Evolutionary conservation across 1,140 invertebrate species (phyloP), one percentile per base, ranked within the genome.

Genomic region (Chrysopa pallens): DNA sequence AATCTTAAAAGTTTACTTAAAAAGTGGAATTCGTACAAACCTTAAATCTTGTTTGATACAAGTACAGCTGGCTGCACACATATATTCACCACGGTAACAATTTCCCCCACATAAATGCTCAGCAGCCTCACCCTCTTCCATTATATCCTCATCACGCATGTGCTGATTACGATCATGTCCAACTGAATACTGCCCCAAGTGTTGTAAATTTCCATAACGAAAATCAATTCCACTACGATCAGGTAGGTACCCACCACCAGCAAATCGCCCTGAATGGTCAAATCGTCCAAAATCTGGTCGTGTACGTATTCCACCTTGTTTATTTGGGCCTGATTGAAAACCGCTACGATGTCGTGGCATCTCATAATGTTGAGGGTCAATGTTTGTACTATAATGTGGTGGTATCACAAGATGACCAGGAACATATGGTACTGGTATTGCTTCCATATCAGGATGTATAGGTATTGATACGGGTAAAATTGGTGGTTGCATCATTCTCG

Each of bases 21-120:
- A n/a, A n/a, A n/a, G n/a, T n/a, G n/a, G n/a, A n/a, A n/a, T n/a
- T n/a, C n/a, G n/a, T 23, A 23, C 17, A 23, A 42, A 54, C 52
- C 56, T 53, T 29, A 60, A 55, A 28, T 45, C 42, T 41, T 59
- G 56, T 42, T 64, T 60, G 39, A 80, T 74, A 47, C 77, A 80
- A 33, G 62, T 68, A 51, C 77, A 80, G 6, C 68, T 70, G 29
- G 63, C 64, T 41, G 62, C 38, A 47, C 73, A 76, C 9, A 70
- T 53, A 56, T 69, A 73, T 47, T 73, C 65, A 13, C 60, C 57
- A 4, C 46, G 49, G 0, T 53, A 50, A 45, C 73, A 76, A 4
- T 48, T 54, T 13, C 56, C 57, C 14, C 58, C 63, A 46, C 74
- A 76, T 15, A 36, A 48, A 44, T 46, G 49, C 6, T 53, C 47